Evolutionary conservation across 2,888 invertebrate genomes (phyloP), one percentile per base, ranked within the genome.

Genomic region (Muscina levida): DNA sequence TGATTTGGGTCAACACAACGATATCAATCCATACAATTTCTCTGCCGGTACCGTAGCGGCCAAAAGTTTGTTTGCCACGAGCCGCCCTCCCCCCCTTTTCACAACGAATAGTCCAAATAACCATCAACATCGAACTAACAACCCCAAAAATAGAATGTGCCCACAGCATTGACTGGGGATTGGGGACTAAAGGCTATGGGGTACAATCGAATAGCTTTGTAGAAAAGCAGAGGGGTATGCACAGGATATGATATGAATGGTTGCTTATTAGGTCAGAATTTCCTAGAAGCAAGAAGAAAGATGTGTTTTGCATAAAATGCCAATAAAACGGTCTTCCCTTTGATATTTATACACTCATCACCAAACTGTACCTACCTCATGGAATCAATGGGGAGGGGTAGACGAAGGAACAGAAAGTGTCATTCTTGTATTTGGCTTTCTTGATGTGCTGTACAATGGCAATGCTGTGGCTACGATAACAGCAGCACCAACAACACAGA

Each of bases 1-100:
- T 80, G 79, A 80, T 80, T 80, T 77, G 76, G 80, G 80, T 80
- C 76, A 76, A 73, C 39, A 62, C 62, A 62, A 62, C 42, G 24
- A 53, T 24, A 24, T 1, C 53, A 22, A 53, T 22, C 24, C 53
- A 53, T 24, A 24, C 11, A 11, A 24, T 53, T 24, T 53, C 11
- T 24, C 53, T 53, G 53, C 53, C 24, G 53, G 24, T 53, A 24
- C 19, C 1, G 24, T 17, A 48, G 19, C 31, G 8, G 31, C 31
- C 31, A 31, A 31, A n/a, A n/a, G n/a, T n/a, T n/a, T n/a, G n/a
- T n/a, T 31, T 31, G 31, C 31, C 31, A 31, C 31, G n/a, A n/a
- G 4, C 31, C 31, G 31, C 31, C 31, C 8, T 8, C 31, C 31
- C 3, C 31, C 31, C 4, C 31, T 31, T 8, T 8, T 8, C 8